phyloP scores from a whole-genome alignment of 2,797 vertebrate species.

The Phalanger gymnotis region DNA sequence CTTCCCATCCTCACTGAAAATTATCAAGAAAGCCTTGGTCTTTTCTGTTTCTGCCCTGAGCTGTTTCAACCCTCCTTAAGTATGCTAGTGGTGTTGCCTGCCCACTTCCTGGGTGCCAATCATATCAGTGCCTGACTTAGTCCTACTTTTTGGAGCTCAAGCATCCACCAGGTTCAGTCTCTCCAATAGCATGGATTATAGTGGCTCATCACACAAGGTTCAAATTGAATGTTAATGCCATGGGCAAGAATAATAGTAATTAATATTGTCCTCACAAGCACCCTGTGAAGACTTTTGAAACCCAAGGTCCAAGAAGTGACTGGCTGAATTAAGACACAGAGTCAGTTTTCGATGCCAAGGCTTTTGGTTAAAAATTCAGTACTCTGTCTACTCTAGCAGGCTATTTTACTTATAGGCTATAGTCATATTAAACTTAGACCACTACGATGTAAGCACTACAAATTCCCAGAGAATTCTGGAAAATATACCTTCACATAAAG shows the following conservation, averaged over 20 bases:
- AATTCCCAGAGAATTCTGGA: conserved; percentile 52
- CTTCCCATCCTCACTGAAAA: background rate
- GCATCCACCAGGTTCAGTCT: background rate
- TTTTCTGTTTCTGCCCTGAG: background rate
- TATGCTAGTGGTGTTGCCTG: background rate
- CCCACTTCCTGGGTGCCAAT: background rate
- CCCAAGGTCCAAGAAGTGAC: background rate
- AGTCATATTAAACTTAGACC: conserved; percentile 5
- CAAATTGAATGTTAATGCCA: conserved; percentile 41
- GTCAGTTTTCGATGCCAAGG: background rate
- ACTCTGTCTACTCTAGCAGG: background rate
- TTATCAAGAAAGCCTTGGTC: background rate
- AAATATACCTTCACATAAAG: conserved; percentile 46
- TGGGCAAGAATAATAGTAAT: background rate
- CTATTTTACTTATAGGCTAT: background rate
- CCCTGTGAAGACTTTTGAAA: background rate
- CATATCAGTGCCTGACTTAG: background rate
- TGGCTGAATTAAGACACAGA: background rate
- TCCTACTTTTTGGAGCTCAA: background rate
- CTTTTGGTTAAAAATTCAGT: background rate
- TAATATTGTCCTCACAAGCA: background rate
- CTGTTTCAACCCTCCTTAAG: background rate
- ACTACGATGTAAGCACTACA: conserved; percentile 1
- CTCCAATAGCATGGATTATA: background rate
- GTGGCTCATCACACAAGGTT: background rate